Evolutionary conservation across 1,140 invertebrate species (phyloP).

Genomic region (Nautilus pompilius): DNA sequence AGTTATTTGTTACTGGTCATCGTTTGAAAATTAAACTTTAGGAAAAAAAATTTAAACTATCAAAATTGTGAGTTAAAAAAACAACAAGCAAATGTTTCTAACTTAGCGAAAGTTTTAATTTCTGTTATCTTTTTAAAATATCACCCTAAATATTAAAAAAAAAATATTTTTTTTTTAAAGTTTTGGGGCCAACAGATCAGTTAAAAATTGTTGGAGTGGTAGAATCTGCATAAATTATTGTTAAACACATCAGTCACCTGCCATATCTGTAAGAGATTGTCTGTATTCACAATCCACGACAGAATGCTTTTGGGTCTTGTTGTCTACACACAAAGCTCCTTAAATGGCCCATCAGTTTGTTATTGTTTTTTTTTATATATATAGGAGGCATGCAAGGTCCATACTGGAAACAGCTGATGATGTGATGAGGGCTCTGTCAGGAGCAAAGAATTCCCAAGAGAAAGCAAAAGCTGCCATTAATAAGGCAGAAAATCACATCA

Average conservation of each 20-base stretch:
- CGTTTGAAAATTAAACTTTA: too few species aligned
- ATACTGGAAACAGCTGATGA: slow-evolving; percentile 61
- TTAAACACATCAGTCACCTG: not conserved
- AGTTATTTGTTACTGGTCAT: too few species aligned
- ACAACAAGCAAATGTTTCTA: too few species aligned
- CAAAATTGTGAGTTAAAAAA: too few species aligned
- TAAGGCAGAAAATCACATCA: slow-evolving; percentile 76
- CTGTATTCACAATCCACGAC: not conserved
- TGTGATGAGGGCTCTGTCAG: slow-evolving; percentile 63
- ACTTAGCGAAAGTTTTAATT: too few species aligned
- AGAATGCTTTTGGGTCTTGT: not conserved
- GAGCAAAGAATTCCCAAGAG: slow-evolving; percentile 73
- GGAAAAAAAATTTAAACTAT: too few species aligned
- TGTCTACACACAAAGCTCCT: not conserved
- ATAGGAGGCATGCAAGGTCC: slow-evolving; percentile 58
- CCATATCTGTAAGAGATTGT: not conserved
- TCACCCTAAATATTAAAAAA: too few species aligned
- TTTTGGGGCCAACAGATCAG: too few species aligned
- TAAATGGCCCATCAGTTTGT: slow-evolving; percentile 8
- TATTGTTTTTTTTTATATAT: not conserved
- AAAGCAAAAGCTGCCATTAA: slow-evolving; percentile 75
- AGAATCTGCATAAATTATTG: not conserved
- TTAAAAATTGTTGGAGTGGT: not conserved
- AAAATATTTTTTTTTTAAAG: too few species aligned
- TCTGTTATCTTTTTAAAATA: too few species aligned